Evolutionary conservation across 2,113 vertebrate genomes (phyloP).

Genomic region (Grus americana): DNA sequence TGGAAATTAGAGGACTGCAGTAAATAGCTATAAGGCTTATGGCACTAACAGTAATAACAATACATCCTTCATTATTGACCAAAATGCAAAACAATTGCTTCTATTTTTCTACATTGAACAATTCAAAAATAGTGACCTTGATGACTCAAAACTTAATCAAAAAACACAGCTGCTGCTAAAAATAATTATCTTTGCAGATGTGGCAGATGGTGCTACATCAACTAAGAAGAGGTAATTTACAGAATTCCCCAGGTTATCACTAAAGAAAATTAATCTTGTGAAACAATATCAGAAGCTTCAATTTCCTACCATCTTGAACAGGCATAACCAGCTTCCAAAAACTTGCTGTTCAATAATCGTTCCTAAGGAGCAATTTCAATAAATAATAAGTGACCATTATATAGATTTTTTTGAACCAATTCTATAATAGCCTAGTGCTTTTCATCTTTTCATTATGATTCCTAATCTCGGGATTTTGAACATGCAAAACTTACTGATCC

Average conservation of each 20-base stretch:
- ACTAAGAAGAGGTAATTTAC: constrained; percentile 60
- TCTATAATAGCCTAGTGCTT: neutral
- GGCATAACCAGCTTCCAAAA: constrained; percentile 13
- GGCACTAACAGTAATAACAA: neutral
- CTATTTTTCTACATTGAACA: neutral
- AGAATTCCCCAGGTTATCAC: constrained; percentile 63
- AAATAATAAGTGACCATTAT: neutral
- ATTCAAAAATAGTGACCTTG: constrained; percentile 25
- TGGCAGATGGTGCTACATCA: constrained; percentile 66
- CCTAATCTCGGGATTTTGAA: neutral
- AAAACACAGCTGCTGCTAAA: constrained; percentile 44
- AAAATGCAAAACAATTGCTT: neutral
- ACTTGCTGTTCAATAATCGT: neutral
- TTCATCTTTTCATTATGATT: neutral
- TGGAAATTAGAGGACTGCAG: neutral
- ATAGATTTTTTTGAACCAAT: neutral
- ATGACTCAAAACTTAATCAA: constrained; percentile 51
- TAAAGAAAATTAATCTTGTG: constrained; percentile 53
- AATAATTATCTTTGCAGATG: constrained; percentile 53
- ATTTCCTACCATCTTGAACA: constrained; percentile 21
- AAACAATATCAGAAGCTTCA: constrained; percentile 36
- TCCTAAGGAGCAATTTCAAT: neutral
- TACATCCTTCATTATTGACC: neutral
- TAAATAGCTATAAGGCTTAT: neutral
- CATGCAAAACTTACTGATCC: neutral